Evolutionary conservation across 2,797 vertebrate genomes (phyloP).

Genomic region (Okamejei kenojei): DNA sequence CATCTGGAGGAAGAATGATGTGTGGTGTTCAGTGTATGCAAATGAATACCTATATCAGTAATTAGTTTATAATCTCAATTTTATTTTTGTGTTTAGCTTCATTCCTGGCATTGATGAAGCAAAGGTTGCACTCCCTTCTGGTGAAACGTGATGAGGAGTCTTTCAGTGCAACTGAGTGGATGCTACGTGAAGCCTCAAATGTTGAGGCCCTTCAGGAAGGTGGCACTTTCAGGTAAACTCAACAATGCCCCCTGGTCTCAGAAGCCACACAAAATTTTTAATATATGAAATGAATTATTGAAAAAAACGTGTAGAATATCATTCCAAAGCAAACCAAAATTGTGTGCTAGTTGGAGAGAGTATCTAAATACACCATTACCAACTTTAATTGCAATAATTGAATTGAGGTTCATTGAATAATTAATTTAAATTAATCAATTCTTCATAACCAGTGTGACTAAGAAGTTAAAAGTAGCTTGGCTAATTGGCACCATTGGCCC

Average conservation of each 20-base stretch:
- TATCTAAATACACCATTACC: not conserved
- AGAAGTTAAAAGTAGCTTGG: not conserved
- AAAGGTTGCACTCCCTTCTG: conserved; percentile 65
- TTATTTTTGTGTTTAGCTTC: conserved; percentile 52
- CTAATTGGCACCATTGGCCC: not conserved
- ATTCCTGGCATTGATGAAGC: conserved; percentile 69
- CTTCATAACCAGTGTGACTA: not conserved
- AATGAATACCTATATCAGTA: not conserved
- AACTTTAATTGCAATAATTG: not conserved
- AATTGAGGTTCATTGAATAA: not conserved
- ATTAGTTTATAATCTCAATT: not conserved
- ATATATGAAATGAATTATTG: not conserved
- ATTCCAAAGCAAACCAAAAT: not conserved
- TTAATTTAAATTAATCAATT: not conserved
- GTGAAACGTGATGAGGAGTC: conserved; percentile 60
- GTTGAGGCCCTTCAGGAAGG: conserved; percentile 86
- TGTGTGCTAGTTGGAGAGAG: not conserved
- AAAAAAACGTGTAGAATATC: not conserved
- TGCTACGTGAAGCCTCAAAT: conserved; percentile 75
- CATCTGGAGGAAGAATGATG: too few species aligned
- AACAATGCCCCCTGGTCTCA: not conserved
- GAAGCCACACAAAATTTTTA: not conserved
- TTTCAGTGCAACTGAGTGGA: conserved; percentile 64
- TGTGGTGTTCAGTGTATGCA: not conserved
- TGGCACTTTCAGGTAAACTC: conserved; percentile 82